Evolutionary conservation across 2,888 invertebrate species (phyloP).

Genomic region (Dryocosmus kuriphilus): DNA sequence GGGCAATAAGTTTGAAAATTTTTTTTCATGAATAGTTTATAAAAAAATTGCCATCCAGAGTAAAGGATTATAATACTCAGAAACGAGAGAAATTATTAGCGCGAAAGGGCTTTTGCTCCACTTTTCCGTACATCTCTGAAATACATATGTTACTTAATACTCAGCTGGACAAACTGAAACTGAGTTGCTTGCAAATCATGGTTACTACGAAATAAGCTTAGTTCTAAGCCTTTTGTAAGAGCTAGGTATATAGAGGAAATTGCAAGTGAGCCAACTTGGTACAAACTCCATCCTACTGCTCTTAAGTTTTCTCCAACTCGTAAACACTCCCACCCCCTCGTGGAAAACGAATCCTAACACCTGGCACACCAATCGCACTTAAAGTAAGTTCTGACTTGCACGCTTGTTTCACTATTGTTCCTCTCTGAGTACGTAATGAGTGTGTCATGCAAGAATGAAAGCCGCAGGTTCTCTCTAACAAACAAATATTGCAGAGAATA

Average conservation of each 20-base stretch:
- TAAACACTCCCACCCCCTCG: conserved; percentile 13
- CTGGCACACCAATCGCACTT: conserved; percentile 31
- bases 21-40: no score
- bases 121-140: not conserved
- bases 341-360: conserved; percentile 34
- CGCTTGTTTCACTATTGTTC: conserved; percentile 16
- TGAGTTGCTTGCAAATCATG: not conserved
- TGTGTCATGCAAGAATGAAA: conserved; percentile 27
- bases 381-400: conserved; percentile 30
- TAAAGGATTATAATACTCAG: no score
- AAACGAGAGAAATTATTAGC: not conserved
- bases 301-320: conserved; percentile 12
- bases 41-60: no score
- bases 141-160: not conserved
- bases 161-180: not conserved
- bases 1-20: no score
- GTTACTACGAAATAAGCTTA: not conserved
- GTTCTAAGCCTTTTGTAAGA: not conserved
- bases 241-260: not conserved
- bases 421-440: conserved; percentile 16
- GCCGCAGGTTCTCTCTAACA: no score
- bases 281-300: conserved; percentile 5
- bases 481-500: no score
- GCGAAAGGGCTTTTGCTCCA: not conserved
- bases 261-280: not conserved